These are phyloP conservation scores for Podabrus alpinus DNA, from an alignment of 2,888 invertebrate species.

Conservation along the genomic window DNA sequence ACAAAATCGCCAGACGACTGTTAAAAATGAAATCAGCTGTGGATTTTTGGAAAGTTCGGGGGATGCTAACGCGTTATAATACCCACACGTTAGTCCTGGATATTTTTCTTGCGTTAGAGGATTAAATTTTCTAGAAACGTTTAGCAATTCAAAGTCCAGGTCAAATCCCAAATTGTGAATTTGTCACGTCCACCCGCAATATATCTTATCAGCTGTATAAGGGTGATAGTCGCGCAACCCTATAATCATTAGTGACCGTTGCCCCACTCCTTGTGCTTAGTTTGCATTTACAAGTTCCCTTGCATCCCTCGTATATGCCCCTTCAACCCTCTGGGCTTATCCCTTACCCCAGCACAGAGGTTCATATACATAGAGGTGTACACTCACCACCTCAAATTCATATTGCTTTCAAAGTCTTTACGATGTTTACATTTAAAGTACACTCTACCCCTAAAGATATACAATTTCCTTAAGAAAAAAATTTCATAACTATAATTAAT, in stretches of 20 bases:
- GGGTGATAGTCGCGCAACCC: conserved; percentile 53
- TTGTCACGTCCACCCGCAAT: conserved; percentile 53
- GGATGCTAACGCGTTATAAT: neutral
- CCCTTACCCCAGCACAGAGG: conserved; percentile 49
- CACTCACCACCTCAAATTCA: conserved; percentile 47
- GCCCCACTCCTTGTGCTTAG: conserved; percentile 56
- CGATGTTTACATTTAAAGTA: conserved; percentile 35
- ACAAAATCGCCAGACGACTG: neutral
- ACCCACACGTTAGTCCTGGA: neutral
- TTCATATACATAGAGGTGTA: conserved; percentile 58
- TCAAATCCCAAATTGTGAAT: conserved; percentile 53
- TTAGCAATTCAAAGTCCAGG: conserved; percentile 29
- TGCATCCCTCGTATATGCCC: conserved; percentile 41
- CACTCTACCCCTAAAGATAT: conserved; percentile 24
- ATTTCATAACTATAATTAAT: neutral
- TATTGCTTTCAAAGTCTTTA: conserved; percentile 32
- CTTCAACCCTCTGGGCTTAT: conserved; percentile 43
- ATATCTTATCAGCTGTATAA: conserved; percentile 54
- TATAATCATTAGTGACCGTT: conserved; percentile 55
- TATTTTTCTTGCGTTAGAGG: conserved; percentile 22
- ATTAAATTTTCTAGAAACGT: conserved; percentile 28
- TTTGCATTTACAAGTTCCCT: conserved; percentile 57
- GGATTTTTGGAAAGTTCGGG: neutral
- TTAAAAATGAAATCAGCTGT: neutral
- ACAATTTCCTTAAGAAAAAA: neutral